Conservation (phyloP, 2,113 vertebrate genomes). For the Prochilodus magdalenae region DNA sequence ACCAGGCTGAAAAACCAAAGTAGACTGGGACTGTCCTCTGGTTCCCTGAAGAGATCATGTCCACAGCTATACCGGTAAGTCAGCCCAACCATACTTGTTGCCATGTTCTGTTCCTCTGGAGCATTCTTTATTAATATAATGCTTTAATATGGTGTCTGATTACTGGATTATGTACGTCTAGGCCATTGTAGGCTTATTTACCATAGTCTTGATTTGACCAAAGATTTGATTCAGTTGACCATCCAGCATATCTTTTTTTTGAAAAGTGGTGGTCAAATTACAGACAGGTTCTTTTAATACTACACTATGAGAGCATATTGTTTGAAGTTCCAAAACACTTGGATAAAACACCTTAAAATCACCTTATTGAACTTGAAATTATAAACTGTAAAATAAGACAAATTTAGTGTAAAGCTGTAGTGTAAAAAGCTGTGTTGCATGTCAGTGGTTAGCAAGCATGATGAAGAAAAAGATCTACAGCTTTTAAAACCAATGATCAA, state of each 20-base stretch:
- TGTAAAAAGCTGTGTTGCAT: neutral
- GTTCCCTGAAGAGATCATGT: slow-evolving; percentile 85
- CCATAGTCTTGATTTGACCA: no score
- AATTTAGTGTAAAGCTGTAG: no score
- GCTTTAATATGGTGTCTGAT: neutral
- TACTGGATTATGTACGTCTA: neutral
- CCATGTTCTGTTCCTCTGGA: neutral
- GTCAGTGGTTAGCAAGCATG: neutral
- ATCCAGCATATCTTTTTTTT: no score
- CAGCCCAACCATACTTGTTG: neutral
- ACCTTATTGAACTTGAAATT: no score
- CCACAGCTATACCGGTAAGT: slow-evolving; percentile 85
- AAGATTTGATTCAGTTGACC: no score
- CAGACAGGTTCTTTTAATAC: no score
- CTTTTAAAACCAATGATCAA: neutral
- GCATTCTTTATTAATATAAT: neutral
- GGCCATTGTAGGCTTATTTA: no score
- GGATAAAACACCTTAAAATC: no score
- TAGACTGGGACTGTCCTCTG: slow-evolving; percentile 74
- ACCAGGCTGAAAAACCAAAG: slow-evolving; percentile 77
- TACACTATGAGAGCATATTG: no score
- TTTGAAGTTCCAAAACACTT: no score
- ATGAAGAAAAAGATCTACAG: neutral
- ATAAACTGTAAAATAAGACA: no score
- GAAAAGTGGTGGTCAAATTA: no score